A percentile compares a stretch with the other conserved stretches of the same genome.
phyloP scores from a whole-genome alignment of 2,797 vertebrate species.

The Acrossocheilus wenchowensis region DNA sequence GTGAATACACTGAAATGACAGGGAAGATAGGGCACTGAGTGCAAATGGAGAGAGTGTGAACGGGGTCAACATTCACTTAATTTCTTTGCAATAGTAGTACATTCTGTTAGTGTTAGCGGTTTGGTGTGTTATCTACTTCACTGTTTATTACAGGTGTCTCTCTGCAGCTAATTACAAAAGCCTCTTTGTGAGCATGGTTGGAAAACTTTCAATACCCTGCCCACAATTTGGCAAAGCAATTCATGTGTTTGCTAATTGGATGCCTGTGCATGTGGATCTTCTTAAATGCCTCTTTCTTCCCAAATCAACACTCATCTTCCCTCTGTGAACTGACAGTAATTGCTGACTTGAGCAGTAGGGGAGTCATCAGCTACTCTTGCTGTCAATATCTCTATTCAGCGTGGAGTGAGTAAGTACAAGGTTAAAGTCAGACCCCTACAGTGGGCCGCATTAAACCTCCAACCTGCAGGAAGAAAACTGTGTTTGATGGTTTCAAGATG shows the following conservation, averaged over 20 bases:
- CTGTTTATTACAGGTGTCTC: slow-evolving; percentile 31
- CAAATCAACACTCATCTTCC: slow-evolving; percentile 48
- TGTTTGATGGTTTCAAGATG: not conserved
- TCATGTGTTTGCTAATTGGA: slow-evolving; percentile 49
- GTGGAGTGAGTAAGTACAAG: slow-evolving; percentile 30
- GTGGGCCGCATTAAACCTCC: slow-evolving; percentile 1
- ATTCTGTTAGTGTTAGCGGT: not conserved
- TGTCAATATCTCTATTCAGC: slow-evolving; percentile 40
- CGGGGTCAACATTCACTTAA: slow-evolving; percentile 40
- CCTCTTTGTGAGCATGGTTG: slow-evolving; percentile 6
- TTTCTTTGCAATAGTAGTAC: slow-evolving; percentile 28
- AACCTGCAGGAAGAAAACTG: slow-evolving; percentile 8
- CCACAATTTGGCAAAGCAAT: slow-evolving; percentile 25
- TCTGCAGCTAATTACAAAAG: slow-evolving; percentile 35
- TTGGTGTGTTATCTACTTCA: not conserved
- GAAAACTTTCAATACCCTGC: slow-evolving; percentile 14
- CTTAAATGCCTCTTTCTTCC: slow-evolving; percentile 45
- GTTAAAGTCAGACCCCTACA: slow-evolving; percentile 29
- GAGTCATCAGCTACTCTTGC: slow-evolving; percentile 30
- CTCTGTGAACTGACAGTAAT: slow-evolving; percentile 56
- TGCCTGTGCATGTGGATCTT: slow-evolving; percentile 33
- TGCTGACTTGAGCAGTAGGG: slow-evolving; percentile 45
- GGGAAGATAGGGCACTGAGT: slow-evolving; percentile 48
- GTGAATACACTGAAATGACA: slow-evolving; percentile 48
- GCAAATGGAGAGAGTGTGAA: slow-evolving; percentile 20